phyloP scores from a whole-genome alignment of 1,140 invertebrate genomes.

The Atta colombica region DNA sequence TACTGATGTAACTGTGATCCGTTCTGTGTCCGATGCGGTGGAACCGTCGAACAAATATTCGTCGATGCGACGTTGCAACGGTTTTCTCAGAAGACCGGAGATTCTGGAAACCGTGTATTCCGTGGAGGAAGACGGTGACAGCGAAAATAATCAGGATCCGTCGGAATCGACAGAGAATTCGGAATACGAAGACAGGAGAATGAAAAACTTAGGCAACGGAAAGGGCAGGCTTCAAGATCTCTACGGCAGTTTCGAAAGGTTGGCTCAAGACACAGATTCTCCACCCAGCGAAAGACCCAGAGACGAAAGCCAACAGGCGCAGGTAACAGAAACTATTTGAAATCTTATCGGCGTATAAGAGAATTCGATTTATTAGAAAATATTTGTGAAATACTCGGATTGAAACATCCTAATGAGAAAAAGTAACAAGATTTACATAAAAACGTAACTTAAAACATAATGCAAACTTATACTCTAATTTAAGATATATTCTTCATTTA shows the following conservation, averaged over 20 bases:
- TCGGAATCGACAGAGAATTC: constrained; percentile 80
- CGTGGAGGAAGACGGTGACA: constrained; percentile 93
- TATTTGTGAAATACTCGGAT: not conserved
- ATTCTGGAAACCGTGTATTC: constrained; percentile 95
- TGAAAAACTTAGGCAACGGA: constrained; percentile 75
- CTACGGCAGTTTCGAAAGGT: constrained; percentile 86
- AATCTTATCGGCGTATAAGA: not conserved
- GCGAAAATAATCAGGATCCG: constrained; percentile 88
- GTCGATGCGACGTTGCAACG: constrained; percentile 90
- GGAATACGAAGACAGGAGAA: constrained; percentile 79
- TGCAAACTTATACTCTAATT: not conserved
- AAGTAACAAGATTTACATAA: not conserved
- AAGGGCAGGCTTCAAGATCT: constrained; percentile 83
- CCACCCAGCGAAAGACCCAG: constrained; percentile 79
- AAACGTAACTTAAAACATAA: not conserved
- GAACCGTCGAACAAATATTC: constrained; percentile 92
- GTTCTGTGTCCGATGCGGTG: constrained; percentile 93
- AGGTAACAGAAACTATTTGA: constrained; percentile 70
- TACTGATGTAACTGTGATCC: constrained; percentile 90
- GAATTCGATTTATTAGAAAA: constrained; percentile 5
- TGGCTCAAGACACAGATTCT: constrained; percentile 81
- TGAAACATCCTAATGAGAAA: not conserved
- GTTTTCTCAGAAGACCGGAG: constrained; percentile 91
- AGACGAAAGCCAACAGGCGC: constrained; percentile 84
- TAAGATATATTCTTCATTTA: not conserved